Percentiles rank a stretch among this genome's conserved stretches.
Conservation (phyloP, 2,797 vertebrate genomes). For the Pagetopsis macropterus region DNA sequence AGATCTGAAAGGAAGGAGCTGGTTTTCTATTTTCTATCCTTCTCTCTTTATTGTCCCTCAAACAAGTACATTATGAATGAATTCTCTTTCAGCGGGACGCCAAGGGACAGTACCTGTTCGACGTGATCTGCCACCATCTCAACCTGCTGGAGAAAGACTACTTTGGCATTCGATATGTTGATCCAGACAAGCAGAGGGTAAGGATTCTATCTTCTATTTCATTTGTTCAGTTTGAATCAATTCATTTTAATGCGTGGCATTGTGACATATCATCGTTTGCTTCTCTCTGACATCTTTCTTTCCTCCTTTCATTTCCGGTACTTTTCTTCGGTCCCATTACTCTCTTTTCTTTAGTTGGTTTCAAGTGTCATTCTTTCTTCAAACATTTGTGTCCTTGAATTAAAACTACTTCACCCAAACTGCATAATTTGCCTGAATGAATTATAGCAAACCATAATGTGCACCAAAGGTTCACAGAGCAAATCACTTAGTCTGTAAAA, state of each 20-base stretch:
- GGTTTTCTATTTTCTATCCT: background rate
- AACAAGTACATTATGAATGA: background rate
- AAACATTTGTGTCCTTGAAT: background rate
- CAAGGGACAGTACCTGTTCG: conserved; percentile 95
- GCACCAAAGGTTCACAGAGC: background rate
- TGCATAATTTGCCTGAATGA: background rate
- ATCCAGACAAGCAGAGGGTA: conserved; percentile 96
- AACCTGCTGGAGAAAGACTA: conserved; percentile 98
- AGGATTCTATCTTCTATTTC: conserved; percentile 57
- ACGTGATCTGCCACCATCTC: conserved; percentile 95
- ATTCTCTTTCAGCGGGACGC: conserved; percentile 90
- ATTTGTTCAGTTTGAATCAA: background rate
- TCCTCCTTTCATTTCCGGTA: background rate
- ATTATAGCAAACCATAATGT: background rate
- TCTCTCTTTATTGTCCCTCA: background rate
- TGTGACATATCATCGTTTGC: conserved; percentile 11
- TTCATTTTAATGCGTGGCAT: background rate
- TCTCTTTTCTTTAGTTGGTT: background rate
- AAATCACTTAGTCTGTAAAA: background rate
- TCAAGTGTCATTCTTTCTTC: background rate
- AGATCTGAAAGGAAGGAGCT: background rate
- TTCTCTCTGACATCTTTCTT: background rate
- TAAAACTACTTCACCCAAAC: background rate
- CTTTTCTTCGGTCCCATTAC: background rate
- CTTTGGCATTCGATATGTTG: conserved; percentile 96